Conservation (phyloP, 2,888 invertebrate genomes). For the Eupithecia pulchellata region DNA sequence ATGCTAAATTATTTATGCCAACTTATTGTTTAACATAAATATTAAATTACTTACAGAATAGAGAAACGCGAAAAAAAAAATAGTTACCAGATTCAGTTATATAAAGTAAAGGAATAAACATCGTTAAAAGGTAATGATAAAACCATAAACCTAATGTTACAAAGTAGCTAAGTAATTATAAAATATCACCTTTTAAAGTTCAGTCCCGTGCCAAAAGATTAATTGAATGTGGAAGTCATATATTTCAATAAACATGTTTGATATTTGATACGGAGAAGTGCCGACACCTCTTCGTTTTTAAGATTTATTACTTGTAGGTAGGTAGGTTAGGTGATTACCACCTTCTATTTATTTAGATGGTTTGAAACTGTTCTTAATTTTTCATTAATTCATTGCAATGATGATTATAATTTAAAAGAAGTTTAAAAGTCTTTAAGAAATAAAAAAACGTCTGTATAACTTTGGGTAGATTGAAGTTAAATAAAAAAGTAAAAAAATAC, state of each 20-base stretch:
- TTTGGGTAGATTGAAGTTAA: not conserved
- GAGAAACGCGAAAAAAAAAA: not conserved
- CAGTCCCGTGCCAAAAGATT: constrained; percentile 9
- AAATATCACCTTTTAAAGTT: constrained; percentile 3
- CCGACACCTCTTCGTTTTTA: not conserved
- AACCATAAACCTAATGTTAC: not conserved
- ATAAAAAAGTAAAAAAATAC: not conserved
- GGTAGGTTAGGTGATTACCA: not conserved
- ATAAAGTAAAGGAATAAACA: not conserved
- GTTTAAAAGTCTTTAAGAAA: no score
- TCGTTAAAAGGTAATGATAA: not conserved
- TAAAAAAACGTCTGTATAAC: no score
- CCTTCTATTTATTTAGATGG: not conserved
- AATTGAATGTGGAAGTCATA: constrained; percentile 14
- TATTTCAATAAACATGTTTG: constrained; percentile 13
- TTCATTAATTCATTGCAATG: not conserved
- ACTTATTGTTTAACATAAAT: no score
- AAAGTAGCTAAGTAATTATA: not conserved
- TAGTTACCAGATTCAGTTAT: not conserved
- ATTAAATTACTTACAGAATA: no score
- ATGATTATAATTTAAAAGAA: no score
- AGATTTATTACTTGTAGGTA: constrained; percentile 6
- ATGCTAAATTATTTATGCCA: no score
- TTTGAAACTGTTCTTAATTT: not conserved
- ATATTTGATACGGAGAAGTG: constrained; percentile 10